Evolutionary conservation across 2,888 invertebrate genomes (phyloP).

Genomic region (Harmothoe impar): DNA sequence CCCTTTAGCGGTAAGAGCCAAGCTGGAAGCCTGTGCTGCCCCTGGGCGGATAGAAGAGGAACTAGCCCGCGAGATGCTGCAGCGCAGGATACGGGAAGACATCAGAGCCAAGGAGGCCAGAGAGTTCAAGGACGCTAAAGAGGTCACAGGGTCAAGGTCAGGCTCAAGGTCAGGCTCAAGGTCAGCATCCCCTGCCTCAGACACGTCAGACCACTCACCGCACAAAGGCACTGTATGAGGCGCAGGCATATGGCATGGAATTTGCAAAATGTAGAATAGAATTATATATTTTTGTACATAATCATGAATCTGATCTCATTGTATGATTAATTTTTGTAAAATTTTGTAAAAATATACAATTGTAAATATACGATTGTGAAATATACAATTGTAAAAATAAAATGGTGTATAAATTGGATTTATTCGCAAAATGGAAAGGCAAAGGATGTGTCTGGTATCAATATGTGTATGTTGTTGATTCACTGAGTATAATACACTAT

Average conservation of each 20-base stretch:
- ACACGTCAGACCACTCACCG: background rate
- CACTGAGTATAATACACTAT: no score
- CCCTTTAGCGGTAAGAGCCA: background rate
- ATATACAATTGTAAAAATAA: no score
- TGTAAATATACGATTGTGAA: no score
- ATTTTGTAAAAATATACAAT: no score
- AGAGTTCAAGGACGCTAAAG: constrained; percentile 8
- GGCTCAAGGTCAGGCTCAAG: background rate
- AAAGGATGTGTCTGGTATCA: no score
- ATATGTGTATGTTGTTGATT: no score
- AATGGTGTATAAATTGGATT: no score
- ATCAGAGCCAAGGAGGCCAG: background rate
- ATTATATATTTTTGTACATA: constrained; percentile 30
- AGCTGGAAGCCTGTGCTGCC: background rate
- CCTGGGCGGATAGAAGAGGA: constrained; percentile 28
- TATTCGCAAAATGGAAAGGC: no score
- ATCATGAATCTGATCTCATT: background rate
- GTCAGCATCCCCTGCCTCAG: constrained; percentile 7
- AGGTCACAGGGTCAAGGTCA: background rate
- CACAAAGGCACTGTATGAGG: background rate
- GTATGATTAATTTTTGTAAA: no score
- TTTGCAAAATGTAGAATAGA: background rate
- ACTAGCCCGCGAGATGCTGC: constrained; percentile 47
- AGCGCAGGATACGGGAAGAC: constrained; percentile 8
- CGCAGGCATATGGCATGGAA: background rate